Conservation (phyloP, 2,888 invertebrate species). For the Eulithis prunata region DNA sequence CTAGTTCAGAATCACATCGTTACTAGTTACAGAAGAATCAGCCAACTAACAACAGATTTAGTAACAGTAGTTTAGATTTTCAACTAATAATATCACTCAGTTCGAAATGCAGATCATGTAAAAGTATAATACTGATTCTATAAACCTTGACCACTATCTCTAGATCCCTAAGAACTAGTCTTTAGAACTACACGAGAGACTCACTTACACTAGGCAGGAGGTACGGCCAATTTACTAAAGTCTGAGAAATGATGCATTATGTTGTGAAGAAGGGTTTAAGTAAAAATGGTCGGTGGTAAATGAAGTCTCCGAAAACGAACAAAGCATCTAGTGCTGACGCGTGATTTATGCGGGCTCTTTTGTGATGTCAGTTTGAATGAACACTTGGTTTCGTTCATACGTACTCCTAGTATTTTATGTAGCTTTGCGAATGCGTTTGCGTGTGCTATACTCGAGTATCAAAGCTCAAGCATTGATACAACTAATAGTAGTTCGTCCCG, state of each 20-base stretch:
- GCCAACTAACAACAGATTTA: too few relatives aligned
- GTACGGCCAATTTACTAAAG: slow-evolving; percentile 1
- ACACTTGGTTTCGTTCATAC: slow-evolving; percentile 2
- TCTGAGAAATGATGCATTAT: not conserved
- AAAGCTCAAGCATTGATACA: too few relatives aligned
- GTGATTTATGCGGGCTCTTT: slow-evolving; percentile 66
- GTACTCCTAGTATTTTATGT: too few relatives aligned
- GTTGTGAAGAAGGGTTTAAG: slow-evolving; percentile 32
- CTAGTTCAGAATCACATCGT: too few relatives aligned
- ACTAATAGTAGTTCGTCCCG: too few relatives aligned
- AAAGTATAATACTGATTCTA: slow-evolving; percentile 14
- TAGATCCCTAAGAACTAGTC: not conserved
- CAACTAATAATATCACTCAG: too few relatives aligned
- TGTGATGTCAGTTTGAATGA: slow-evolving; percentile 58
- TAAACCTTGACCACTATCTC: slow-evolving; percentile 4
- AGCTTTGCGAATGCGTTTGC: too few relatives aligned
- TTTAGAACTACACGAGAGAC: slow-evolving; percentile 1
- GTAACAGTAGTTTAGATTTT: too few relatives aligned
- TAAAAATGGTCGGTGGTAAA: slow-evolving; percentile 49
- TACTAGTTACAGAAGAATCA: too few relatives aligned
- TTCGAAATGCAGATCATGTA: too few relatives aligned
- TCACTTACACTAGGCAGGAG: not conserved
- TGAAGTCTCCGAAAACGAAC: slow-evolving; percentile 60
- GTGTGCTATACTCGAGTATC: too few relatives aligned
- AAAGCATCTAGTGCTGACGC: slow-evolving; percentile 62